A percentile compares a stretch with the other conserved stretches of the same genome.
Conservation (phyloP, 2,888 invertebrate species). For the Xylota segnis region DNA sequence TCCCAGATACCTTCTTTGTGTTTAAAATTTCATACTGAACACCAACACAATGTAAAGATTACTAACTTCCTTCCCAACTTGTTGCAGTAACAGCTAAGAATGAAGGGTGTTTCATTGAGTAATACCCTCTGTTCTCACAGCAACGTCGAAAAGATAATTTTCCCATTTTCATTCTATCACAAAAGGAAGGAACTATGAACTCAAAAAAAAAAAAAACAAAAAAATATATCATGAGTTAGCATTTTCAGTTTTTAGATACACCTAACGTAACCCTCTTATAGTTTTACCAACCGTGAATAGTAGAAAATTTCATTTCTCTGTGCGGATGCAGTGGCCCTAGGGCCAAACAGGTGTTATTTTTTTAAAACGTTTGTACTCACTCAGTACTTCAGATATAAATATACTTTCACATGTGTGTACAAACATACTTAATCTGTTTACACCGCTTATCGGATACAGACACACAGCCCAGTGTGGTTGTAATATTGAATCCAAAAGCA, state of each 20-base stretch:
- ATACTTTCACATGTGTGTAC: not conserved
- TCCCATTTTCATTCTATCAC: conserved; percentile 6
- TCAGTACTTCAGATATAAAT: conserved; percentile 6
- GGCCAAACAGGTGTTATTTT: conserved; percentile 47
- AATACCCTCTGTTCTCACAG: not conserved
- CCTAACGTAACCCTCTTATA: conserved; percentile 52
- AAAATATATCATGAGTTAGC: conserved; percentile 20
- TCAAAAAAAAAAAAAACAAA: not conserved
- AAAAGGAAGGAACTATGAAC: conserved; percentile 5
- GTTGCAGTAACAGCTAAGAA: conserved; percentile 36
- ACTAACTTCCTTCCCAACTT: conserved; percentile 59
- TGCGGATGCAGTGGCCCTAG: not conserved
- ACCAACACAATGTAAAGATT: conserved; percentile 48
- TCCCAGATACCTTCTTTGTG: conserved; percentile 13
- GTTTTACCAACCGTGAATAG: conserved; percentile 53
- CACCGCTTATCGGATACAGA: conserved; percentile 17
- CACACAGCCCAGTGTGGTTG: not conserved
- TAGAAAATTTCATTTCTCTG: not conserved
- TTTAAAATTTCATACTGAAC: conserved; percentile 27
- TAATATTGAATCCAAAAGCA: not conserved
- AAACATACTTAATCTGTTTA: conserved; percentile 13
- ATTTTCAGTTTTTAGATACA: conserved; percentile 22
- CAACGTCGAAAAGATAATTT: not conserved
- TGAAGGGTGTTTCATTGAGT: conserved; percentile 48
- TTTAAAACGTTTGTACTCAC: not conserved